Conservation (phyloP, 2,113 vertebrate species). For the Corvus moneduloides region DNA sequence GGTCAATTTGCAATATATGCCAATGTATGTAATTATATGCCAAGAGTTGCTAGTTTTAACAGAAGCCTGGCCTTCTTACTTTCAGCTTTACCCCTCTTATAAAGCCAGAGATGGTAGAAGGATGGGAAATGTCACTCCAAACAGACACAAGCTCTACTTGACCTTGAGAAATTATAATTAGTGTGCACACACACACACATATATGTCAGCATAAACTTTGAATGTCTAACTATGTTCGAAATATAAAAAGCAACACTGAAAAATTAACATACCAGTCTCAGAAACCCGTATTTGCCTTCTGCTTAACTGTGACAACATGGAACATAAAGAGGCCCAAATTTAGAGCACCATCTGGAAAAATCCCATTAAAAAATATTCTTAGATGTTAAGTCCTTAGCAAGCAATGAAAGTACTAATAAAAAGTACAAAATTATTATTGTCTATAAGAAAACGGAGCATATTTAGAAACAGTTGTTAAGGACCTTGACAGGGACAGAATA, state of each 20-base stretch:
- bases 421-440: background rate
- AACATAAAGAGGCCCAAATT: background rate
- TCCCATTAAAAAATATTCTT: background rate
- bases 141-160: fast-evolving
- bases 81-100: background rate
- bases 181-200: background rate
- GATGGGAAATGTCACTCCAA: background rate
- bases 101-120: background rate
- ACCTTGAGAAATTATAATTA: background rate
- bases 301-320: background rate
- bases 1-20: background rate
- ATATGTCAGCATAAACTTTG: background rate
- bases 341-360: slow-evolving; percentile 13
- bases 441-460: background rate
- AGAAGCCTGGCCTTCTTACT: background rate
- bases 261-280: background rate
- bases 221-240: background rate
- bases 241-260: background rate
- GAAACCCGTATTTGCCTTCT: background rate
- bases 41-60: background rate
- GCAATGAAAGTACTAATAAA: background rate
- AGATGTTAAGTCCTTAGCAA: background rate
- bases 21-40: background rate
- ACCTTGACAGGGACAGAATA: background rate
- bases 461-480: background rate